Percentiles rank a stretch among this genome's conserved stretches.
Conservation (phyloP, 1,140 invertebrate genomes). For the Bradysia coprophila region DNA sequence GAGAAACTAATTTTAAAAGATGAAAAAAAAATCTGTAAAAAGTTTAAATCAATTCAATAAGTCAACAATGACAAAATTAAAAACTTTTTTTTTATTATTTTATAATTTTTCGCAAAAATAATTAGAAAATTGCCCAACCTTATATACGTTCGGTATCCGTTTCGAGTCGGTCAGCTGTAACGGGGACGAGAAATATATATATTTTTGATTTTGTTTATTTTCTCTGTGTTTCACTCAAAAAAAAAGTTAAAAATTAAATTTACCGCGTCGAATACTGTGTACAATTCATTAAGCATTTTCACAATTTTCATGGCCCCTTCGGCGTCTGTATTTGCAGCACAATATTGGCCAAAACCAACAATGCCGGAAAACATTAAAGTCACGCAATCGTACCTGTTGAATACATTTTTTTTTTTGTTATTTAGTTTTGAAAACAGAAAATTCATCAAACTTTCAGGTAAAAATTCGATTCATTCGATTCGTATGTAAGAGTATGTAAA, state of each 20-base stretch:
- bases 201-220: too few species aligned
- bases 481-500: too few species aligned
- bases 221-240: too few species aligned
- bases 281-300: conserved; percentile 75
- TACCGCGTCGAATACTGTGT: conserved; percentile 79
- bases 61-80: not conserved
- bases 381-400: conserved; percentile 58
- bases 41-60: too few species aligned
- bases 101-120: not conserved
- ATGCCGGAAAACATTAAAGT: conserved; percentile 89
- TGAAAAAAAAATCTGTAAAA: too few species aligned
- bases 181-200: too few species aligned
- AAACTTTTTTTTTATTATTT: not conserved
- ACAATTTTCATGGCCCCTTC: conserved; percentile 85
- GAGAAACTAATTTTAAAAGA: too few species aligned
- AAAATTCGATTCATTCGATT: too few species aligned
- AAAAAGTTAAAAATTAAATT: too few species aligned
- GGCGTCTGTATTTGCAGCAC: conserved; percentile 66
- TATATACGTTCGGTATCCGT: conserved; percentile 84
- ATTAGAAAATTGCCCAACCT: too few species aligned
- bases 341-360: conserved; percentile 79
- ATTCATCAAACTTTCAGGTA: too few species aligned
- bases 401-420: not conserved
- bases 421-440: too few species aligned
- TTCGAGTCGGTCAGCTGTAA: conserved; percentile 84